Base-by-base conservation (phyloP, 2,888 invertebrate species). In the Nyleta sp. region DNA sequence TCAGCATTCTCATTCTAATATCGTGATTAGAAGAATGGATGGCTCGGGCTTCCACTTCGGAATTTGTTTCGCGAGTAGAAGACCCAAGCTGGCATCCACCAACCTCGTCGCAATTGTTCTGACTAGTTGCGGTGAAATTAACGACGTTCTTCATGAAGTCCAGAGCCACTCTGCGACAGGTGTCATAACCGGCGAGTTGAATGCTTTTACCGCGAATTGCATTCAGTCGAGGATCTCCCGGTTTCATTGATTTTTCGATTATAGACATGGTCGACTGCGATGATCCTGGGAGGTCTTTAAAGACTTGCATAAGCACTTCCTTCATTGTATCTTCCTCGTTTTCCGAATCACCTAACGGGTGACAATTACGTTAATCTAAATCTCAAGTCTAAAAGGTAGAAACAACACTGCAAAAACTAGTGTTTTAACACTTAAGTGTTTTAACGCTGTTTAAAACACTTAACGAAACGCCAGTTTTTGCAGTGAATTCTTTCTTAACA, bases 241-340 rank as follows among this genome's bases (percentile, higher is more conserved):
- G 80, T 40, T 76, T 82, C 5, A 83, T 83, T 15, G 81, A 85
- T 48, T 84, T 82, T 44, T 87, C 83, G 70, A 89, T 84, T 52
- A 85, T 83, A 7, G 82, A 71, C 0, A 80, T 60, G 0, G 86
- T 76, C 0, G 85, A 72, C 2, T 80, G 75, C 0, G 88, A 83
- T 0, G 88, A 84, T 0, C 88, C 90, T 0, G 90, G 90, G 2
- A 89, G 81, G 50, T 90, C 85, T 71, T 87, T 83, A 53, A 90
- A 90, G 4, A 90, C 88, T 75, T 88, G 87, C 0, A 84, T 81
- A 6, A 90, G 48, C 1, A 90, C 88, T 70, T 89, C 87, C 15
- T 87, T 86, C 80, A 88, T 87, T 48, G 87, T 46, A 33, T 89
- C 87, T 42, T 89, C 89, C 11, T 89, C 89, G 76, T 80, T 85